A percentile compares a stretch with the other conserved stretches of the same genome.
Evolutionary conservation across 2,113 vertebrate genomes (phyloP).

Genomic region (Rhinogobius similis): DNA sequence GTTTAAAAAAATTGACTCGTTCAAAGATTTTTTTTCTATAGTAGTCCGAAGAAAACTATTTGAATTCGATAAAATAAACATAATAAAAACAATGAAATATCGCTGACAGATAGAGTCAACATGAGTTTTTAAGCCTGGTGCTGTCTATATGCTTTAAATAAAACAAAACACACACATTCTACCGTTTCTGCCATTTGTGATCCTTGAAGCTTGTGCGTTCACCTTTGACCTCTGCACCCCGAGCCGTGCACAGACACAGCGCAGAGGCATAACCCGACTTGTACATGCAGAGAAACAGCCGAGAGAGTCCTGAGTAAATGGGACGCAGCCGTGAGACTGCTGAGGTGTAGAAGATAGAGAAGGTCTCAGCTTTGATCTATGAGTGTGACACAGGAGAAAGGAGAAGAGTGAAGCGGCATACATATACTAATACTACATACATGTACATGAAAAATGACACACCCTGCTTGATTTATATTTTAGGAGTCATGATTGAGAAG

Average conservation of each 20-base stretch:
- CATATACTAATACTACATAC: not conserved
- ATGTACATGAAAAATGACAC: not conserved
- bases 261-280: constrained; percentile 48
- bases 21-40: too few species aligned
- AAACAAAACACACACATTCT: not conserved
- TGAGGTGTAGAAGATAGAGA: constrained; percentile 97
- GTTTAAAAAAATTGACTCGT: too few species aligned
- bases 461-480: not conserved
- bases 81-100: not conserved
- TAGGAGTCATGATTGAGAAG: not conserved
- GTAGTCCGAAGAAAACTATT: not conserved
- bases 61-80: not conserved
- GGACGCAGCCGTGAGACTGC: constrained; percentile 79
- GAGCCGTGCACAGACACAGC: constrained; percentile 68
- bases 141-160: not conserved
- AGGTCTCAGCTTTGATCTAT: constrained; percentile 67
- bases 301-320: constrained; percentile 79
- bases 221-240: constrained; percentile 31
- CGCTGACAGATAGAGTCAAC: not conserved
- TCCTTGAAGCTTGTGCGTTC: constrained; percentile 14
- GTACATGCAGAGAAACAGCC: constrained; percentile 32
- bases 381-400: constrained; percentile 26
- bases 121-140: not conserved
- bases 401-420: constrained; percentile 13
- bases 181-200: not conserved